Evolutionary conservation across 92 coral and sea anemone species (phyloP).

Genomic region (Phenganax stokvisi): DNA sequence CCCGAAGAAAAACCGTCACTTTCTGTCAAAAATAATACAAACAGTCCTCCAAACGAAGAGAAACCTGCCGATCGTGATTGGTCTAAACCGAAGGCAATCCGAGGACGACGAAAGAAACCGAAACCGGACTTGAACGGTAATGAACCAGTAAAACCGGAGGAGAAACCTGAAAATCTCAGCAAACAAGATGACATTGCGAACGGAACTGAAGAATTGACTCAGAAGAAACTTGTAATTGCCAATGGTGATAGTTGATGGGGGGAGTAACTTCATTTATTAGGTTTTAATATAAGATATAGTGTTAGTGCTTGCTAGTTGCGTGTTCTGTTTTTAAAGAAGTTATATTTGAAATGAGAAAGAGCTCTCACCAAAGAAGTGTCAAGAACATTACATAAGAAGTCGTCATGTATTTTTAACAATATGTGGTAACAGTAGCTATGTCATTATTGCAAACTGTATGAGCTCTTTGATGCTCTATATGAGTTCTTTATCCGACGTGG

Average conservation of each 20-base stretch:
- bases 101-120: conserved; percentile 25
- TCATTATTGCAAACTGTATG: too few relatives aligned
- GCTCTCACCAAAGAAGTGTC: too few relatives aligned
- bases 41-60: conserved; percentile 27
- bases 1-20: background rate
- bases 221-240: conserved; percentile 4
- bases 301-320: too few relatives aligned
- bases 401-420: too few relatives aligned
- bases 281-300: background rate
- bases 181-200: background rate
- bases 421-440: too few relatives aligned
- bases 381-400: too few relatives aligned
- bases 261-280: background rate
- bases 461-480: too few relatives aligned
- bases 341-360: too few relatives aligned
- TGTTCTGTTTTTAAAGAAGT: too few relatives aligned
- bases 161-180: conserved; percentile 1
- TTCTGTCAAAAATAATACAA: background rate
- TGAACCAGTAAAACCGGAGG: conserved; percentile 24
- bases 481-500: too few relatives aligned
- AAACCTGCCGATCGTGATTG: conserved; percentile 15
- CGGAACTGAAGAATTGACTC: conserved; percentile 14
- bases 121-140: conserved; percentile 24
- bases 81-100: conserved; percentile 34
- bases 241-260: conserved; percentile 20